Evolutionary conservation across 2,888 invertebrate genomes (phyloP), one percentile per base, ranked within the genome.

Genomic region (Dione vanillae): DNA sequence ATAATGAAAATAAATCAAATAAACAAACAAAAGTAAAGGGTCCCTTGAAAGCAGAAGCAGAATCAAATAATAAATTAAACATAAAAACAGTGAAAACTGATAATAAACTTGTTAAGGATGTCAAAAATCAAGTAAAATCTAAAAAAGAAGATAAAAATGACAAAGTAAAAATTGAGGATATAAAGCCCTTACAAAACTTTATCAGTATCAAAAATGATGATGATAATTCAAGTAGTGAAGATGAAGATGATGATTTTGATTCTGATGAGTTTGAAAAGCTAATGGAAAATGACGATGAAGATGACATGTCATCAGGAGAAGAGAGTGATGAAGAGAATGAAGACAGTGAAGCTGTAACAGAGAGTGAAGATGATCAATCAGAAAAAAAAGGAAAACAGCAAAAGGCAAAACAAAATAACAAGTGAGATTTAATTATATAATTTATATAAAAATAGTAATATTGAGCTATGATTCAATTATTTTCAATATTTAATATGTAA

Each of bases 181-280:
- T 87, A 0, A 85, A 86, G 69, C 79, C 80, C 51, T 77, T 80
- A 43, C 84, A 85, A 71, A 82, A 89, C 52, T 91, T 88, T 66
- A 86, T 91, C 8, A 82, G 81, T 72, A 70, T 90, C 43, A 74
- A 82, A 68, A 81, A 83, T 14, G 77, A 81, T 52, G 78, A 54
- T 35, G 19, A 49, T 10, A 19, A 54, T 37, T 56, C 56, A 7
- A 37, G 74, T 69, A 86, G 87, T 12, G 86, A 85, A 83, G 90
- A 90, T 65, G 83, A 84, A 52, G 66, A 70, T 67, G 68, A 81
- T 19, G 84, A 82, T 7, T 91, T 91, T 83, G 87, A 91, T 78
- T 91, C 90, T 14, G 92, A 91, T 83, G 91, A 86, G 69, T 92
- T 83, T 85, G 87, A 88, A 35, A 88, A 86, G 67, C 78, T 85